Evolutionary conservation across 2,888 invertebrate genomes (phyloP).

Genomic region (Diabrotica balteata): DNA sequence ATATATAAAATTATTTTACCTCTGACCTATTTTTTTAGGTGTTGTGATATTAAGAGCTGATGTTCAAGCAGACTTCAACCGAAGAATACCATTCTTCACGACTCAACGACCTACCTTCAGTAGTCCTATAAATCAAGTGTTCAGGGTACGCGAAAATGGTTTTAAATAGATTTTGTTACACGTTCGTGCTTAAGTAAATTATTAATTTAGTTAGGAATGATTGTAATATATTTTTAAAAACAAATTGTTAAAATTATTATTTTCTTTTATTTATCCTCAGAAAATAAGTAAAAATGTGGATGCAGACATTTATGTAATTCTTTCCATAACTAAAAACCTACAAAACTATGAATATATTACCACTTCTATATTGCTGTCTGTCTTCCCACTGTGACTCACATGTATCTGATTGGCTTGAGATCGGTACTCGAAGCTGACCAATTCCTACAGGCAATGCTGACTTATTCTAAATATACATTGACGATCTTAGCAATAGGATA

Average conservation of each 20-base stretch:
- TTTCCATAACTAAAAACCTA: no score
- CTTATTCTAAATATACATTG: no score
- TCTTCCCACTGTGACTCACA: no score
- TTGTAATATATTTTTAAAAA: conserved; percentile 47
- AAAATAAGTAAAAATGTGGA: no score
- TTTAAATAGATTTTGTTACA: conserved; percentile 30
- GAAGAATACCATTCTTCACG: conserved; percentile 53
- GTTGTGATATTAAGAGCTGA: conserved; percentile 85
- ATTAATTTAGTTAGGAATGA: conserved; percentile 47
- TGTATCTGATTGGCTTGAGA: no score
- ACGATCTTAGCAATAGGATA: no score
- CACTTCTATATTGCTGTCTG: no score
- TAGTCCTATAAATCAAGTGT: conserved; percentile 65
- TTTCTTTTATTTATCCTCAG: neutral
- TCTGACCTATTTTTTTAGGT: conserved; percentile 59
- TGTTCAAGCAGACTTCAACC: conserved; percentile 67
- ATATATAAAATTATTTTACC: no score
- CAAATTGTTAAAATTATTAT: conserved; percentile 31
- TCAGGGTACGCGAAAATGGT: conserved; percentile 60
- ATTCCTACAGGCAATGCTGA: no score
- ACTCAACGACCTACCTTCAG: conserved; percentile 60
- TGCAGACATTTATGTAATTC: no score
- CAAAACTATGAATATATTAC: no score
- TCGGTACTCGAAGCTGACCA: no score
- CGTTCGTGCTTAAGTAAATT: conserved; percentile 45